These are phyloP conservation scores for Cyanistes caeruleus DNA, from an alignment of 2,113 vertebrate genomes.

Conservation along the genomic window DNA sequence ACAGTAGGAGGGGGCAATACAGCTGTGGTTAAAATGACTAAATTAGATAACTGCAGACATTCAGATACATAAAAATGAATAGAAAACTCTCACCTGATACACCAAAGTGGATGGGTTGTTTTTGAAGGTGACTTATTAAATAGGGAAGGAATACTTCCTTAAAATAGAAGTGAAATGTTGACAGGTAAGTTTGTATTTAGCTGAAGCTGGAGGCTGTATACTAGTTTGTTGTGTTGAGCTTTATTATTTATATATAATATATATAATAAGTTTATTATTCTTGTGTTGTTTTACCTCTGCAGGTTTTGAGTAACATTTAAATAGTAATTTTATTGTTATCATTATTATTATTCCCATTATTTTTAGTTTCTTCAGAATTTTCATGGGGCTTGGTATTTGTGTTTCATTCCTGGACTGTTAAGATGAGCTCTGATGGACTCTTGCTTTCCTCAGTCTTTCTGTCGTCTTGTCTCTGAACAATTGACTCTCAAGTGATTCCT, in stretches of 20 bases:
- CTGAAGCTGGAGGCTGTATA: background rate
- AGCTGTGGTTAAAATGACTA: background rate
- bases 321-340: background rate
- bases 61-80: background rate
- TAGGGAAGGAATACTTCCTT: background rate
- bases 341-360: background rate
- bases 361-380: background rate
- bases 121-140: background rate
- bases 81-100: background rate
- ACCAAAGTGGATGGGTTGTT: background rate
- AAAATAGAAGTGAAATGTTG: background rate
- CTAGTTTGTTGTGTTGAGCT: background rate
- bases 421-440: background rate
- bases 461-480: accelerated
- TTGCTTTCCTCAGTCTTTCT: background rate
- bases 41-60: background rate
- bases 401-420: background rate
- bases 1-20: background rate
- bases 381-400: background rate
- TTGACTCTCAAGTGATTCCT: background rate
- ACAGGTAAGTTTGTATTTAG: background rate
- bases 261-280: background rate
- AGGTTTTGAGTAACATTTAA: background rate
- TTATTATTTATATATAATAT: no score
- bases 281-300: background rate